Conservation (phyloP, 2,113 vertebrate species). For the Stercorarius parasiticus region DNA sequence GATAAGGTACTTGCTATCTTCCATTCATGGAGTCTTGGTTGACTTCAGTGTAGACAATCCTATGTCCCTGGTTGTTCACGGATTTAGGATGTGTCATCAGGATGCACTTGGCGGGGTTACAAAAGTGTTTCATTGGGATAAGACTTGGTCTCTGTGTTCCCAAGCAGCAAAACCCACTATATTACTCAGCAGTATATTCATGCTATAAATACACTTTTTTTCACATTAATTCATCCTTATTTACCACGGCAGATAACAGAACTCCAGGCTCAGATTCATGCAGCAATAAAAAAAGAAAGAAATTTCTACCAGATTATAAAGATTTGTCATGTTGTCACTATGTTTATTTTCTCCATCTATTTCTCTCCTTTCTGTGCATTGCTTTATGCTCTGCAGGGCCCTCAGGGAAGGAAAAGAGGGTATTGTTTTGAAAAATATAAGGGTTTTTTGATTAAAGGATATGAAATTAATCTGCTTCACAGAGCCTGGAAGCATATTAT, state of each 20-base stretch:
- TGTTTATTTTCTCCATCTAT: conserved; percentile 55
- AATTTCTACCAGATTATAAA: conserved; percentile 55
- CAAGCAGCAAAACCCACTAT: background rate
- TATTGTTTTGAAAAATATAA: conserved; percentile 60
- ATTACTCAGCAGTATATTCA: conserved; percentile 43
- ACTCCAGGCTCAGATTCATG: conserved; percentile 36
- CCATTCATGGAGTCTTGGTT: background rate
- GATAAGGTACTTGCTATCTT: background rate
- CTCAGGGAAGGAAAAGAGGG: conserved; percentile 21
- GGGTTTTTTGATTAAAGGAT: conserved; percentile 63
- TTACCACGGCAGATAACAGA: conserved; percentile 52
- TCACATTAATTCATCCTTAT: conserved; percentile 55
- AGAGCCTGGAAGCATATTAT: conserved; percentile 58
- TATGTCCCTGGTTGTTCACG: background rate
- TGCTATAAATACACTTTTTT: conserved; percentile 23
- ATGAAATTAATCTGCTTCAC: conserved; percentile 71
- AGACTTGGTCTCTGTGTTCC: background rate
- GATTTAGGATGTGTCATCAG: background rate
- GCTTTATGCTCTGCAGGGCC: conserved; percentile 43
- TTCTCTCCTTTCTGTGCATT: conserved; percentile 22
- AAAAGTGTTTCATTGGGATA: background rate
- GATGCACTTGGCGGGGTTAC: background rate
- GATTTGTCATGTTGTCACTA: conserved; percentile 65
- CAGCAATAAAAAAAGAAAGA: conserved; percentile 40
- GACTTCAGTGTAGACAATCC: background rate